These are phyloP conservation scores for Hippopotamyrus pictus DNA, from an alignment of 2,797 vertebrate genomes.

Conservation along the genomic window DNA sequence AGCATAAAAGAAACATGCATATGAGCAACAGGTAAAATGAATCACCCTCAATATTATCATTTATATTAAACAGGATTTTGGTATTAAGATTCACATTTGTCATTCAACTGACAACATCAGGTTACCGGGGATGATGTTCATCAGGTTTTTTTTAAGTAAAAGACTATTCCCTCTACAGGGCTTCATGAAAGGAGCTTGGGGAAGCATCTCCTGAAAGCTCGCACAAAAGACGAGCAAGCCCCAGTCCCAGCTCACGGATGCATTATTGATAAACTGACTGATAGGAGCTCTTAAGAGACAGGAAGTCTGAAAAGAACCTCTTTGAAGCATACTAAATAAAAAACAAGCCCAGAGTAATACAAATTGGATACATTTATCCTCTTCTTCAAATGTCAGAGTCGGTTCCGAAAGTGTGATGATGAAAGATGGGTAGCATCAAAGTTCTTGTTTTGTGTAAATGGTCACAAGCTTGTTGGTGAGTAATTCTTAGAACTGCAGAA, in stretches of 20 bases:
- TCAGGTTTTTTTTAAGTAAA: not conserved
- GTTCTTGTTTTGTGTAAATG: not conserved
- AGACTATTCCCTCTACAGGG: not conserved
- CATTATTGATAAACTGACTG: conserved; percentile 22
- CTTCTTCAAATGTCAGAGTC: not conserved
- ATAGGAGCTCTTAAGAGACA: conserved; percentile 13
- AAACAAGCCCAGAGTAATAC: conserved; percentile 17
- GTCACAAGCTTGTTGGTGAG: not conserved
- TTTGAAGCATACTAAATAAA: conserved; percentile 18
- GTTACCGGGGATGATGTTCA: not conserved
- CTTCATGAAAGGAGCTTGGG: not conserved
- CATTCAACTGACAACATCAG: not conserved
- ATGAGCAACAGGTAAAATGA: not conserved
- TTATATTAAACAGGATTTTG: not conserved
- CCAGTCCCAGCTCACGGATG: not conserved
- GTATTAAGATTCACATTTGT: not conserved
- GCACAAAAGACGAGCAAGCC: conserved; percentile 13
- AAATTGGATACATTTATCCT: conserved; percentile 12
- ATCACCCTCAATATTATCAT: not conserved
- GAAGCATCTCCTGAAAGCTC: not conserved
- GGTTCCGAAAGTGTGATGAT: conserved; percentile 1
- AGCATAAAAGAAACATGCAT: not conserved
- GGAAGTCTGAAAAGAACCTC: conserved; percentile 5
- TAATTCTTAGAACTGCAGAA: not conserved
- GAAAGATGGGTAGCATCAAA: conserved; percentile 12